phyloP scores from a whole-genome alignment of 2,888 invertebrate genomes.

The Xanthorhoe spadicearia region DNA sequence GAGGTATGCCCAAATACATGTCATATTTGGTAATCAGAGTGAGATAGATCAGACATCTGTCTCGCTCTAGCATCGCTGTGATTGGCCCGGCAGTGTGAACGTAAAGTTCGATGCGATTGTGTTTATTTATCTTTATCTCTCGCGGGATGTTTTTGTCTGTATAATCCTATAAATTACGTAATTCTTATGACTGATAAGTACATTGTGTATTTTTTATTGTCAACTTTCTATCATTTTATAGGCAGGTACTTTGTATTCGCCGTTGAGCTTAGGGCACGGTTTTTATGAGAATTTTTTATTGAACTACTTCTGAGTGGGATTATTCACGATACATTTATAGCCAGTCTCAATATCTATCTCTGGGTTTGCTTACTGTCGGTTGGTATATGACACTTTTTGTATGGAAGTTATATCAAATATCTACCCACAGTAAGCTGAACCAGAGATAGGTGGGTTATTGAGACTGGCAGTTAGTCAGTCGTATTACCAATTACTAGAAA shows the following conservation, averaged over 20 bases:
- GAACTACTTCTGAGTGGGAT: slow-evolving; percentile 30
- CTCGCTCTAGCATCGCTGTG: slow-evolving; percentile 2
- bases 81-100: slow-evolving; percentile 17
- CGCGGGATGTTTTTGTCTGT: slow-evolving; percentile 70
- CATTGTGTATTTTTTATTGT: slow-evolving; percentile 57
- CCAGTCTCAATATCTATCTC: no score
- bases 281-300: slow-evolving; percentile 38
- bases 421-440: no score
- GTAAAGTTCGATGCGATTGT: slow-evolving; percentile 48
- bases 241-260: slow-evolving; percentile 36
- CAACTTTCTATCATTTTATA: slow-evolving; percentile 45
- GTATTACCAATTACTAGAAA: slow-evolving; percentile 43
- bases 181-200: slow-evolving; percentile 73
- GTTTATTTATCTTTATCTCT: slow-evolving; percentile 53
- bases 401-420: no score
- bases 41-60: slow-evolving; percentile 1
- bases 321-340: slow-evolving; percentile 40
- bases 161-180: slow-evolving; percentile 53
- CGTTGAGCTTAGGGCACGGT: slow-evolving; percentile 36
- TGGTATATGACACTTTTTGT: no score
- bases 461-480: no score
- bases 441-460: no score
- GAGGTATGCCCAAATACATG: no score
- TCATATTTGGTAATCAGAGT: no score
- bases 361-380: no score